Conservation (phyloP, 2,797 vertebrate species). For the Sebastes kiyomatsui region DNA sequence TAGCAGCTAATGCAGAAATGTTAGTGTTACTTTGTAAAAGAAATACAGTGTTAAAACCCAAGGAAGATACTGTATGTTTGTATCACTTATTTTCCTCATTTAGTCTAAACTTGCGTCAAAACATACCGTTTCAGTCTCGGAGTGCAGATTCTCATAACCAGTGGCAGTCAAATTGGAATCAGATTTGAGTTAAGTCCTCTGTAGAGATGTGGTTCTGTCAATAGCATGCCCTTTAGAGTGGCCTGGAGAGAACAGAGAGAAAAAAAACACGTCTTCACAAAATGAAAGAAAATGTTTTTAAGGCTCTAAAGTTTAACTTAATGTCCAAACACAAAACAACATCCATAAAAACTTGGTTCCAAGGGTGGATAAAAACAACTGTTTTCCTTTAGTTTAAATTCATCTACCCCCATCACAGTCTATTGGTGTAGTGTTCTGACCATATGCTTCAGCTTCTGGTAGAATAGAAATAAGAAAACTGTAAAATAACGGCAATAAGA, state of each 20-base stretch:
- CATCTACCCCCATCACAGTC: background rate
- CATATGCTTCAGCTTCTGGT: background rate
- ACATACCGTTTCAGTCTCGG: constrained; percentile 70
- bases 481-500: background rate
- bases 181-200: constrained; percentile 49
- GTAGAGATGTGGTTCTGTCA: constrained; percentile 25
- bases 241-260: constrained; percentile 51
- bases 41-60: background rate
- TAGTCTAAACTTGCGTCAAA: background rate
- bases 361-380: background rate
- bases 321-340: background rate
- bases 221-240: constrained; percentile 32
- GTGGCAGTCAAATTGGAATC: constrained; percentile 62
- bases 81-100: background rate
- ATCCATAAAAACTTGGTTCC: background rate
- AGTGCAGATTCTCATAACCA: constrained; percentile 84
- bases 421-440: background rate
- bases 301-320: background rate
- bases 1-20: background rate
- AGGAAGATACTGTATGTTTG: background rate
- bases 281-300: background rate
- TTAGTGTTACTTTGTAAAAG: background rate
- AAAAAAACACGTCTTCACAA: constrained; percentile 16
- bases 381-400: background rate
- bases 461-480: background rate